Base-by-base conservation (phyloP, 2,888 invertebrate species). In the Cremastinae sp. region DNA sequence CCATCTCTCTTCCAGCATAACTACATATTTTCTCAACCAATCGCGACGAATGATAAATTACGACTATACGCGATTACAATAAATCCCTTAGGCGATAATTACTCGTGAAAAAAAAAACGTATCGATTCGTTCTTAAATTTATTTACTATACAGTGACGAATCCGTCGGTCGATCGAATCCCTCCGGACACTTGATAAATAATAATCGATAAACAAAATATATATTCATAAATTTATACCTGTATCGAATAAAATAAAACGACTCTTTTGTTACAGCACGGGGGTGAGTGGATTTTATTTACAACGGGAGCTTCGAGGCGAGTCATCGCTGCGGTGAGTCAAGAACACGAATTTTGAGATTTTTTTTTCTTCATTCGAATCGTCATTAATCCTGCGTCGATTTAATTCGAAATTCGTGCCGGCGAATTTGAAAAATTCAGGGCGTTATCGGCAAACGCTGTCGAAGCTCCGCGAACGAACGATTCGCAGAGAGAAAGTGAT, bases 101-200 rank as follows among this genome's bases (percentile, higher is more conserved):
- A 69, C 36, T 20, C 36, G 66, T 65, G 65, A 58, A 56, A 78
- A 28, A 28, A 28, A 28, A 28, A 28, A 28, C 5, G 28, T 8
- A 2, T 59, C 9, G 16, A 36, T 34, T 65, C 53, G 14, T 41
- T 36, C 54, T 16, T 58, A 22, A 34, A 43, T 43, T 36, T 66
- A 71, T 66, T 59, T 59, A 62, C 56, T 71, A 66, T 71, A 75
- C 75, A 75, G 75, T 51, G 75, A 66, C 75, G 75, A 73, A 53
- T 38, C 59, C 70, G 70, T 61, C 61, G 34, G 58, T 71, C 71
- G 75, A 71, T 75, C 65, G 38, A 65, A 70, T 70, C 59, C 65
- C 53, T 53, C 41, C 16, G 12, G 61, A 71, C 69, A 70, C 58
- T 62, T 65, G 75, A 78, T 80, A 77, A 77, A 79, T 80, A 76